Evolutionary conservation across 2,888 invertebrate genomes (phyloP).

Genomic region (Oligia fasciuncula): DNA sequence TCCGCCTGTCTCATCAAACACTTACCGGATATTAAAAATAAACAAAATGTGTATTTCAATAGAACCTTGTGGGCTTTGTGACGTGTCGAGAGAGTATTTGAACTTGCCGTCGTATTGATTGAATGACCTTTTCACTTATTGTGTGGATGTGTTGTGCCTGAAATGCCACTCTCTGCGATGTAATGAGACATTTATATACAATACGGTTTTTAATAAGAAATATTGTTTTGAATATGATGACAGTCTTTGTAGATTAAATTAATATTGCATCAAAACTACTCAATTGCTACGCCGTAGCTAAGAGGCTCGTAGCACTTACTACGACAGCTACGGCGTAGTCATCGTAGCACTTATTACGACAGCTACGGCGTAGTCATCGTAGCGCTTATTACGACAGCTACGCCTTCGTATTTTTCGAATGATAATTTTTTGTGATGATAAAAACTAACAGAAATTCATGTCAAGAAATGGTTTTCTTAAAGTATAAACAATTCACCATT

Average conservation of each 20-base stretch:
- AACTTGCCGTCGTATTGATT: constrained; percentile 5
- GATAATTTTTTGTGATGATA: background rate
- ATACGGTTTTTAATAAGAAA: background rate
- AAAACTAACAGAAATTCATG: background rate
- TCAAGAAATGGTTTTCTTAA: background rate
- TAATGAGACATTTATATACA: constrained; percentile 15
- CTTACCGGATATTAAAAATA: constrained; percentile 3
- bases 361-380: background rate
- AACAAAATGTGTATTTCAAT: constrained; percentile 1
- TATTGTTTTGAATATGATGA: background rate
- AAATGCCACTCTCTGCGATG: constrained; percentile 29
- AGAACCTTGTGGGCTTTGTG: background rate
- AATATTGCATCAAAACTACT: background rate
- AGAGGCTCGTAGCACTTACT: background rate
- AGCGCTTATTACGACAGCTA: background rate
- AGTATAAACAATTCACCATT: background rate
- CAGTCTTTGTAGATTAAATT: background rate
- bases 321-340: background rate
- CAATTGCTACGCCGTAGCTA: constrained; percentile 12
- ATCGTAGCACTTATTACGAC: background rate
- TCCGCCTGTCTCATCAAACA: background rate
- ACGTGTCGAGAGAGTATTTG: constrained; percentile 21
- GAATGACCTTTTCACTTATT: constrained; percentile 40
- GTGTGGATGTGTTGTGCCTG: constrained; percentile 26
- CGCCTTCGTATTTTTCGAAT: background rate